Conservation (phyloP, 2,888 invertebrate genomes). For the Metacarcinus magister region DNA sequence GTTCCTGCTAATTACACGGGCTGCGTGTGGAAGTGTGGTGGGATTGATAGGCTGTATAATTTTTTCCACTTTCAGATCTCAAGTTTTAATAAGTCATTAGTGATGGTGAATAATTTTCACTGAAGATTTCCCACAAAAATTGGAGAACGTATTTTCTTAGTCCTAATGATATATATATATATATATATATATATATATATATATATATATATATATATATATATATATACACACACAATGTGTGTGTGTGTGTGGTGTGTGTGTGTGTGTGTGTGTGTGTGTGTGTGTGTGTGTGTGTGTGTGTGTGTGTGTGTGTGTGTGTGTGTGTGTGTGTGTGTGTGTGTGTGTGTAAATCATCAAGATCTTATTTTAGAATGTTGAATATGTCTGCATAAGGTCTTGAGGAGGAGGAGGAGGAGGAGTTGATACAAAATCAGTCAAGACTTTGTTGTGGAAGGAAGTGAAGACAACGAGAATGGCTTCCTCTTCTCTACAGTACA, state of each 20-base stretch:
- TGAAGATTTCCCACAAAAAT: constrained; percentile 35
- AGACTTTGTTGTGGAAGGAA: not conserved
- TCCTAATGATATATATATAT: not conserved
- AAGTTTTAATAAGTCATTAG: constrained; percentile 53
- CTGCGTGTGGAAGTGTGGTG: constrained; percentile 40
- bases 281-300: no score
- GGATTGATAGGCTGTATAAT: constrained; percentile 40
- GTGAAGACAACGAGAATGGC: no score
- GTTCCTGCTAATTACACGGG: constrained; percentile 1
- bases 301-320: not conserved
- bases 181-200: no score
- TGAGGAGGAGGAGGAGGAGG: not conserved
- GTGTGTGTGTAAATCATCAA: not conserved
- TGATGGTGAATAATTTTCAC: constrained; percentile 38
- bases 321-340: no score
- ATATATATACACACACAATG: not conserved
- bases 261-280: not conserved
- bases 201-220: not conserved
- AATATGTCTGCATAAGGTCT: not conserved
- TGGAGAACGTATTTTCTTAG: not conserved
- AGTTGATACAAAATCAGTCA: not conserved
- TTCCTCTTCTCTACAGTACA: no score
- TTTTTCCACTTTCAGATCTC: constrained; percentile 51
- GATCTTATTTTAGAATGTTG: not conserved
- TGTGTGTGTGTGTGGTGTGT: not conserved